A percentile compares a stretch with the other conserved stretches of the same genome.
Conservation (phyloP, 2,888 invertebrate species). For the Ormyrus nitidulus region DNA sequence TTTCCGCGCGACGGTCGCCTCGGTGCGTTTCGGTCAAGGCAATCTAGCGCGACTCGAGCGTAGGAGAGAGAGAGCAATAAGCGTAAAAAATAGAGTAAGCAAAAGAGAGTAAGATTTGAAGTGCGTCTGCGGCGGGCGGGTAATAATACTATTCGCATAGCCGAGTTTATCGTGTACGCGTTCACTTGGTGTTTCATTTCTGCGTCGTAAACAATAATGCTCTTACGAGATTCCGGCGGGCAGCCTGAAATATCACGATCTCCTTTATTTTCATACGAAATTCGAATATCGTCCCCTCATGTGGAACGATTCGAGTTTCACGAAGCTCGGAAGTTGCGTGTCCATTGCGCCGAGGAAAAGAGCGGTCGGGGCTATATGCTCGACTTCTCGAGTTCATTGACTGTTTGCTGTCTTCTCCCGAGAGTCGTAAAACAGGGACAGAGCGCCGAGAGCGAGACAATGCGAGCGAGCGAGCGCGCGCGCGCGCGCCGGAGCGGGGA, state of each 20-base stretch:
- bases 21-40: no score
- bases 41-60: not conserved
- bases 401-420: slow-evolving; percentile 57
- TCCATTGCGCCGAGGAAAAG: slow-evolving; percentile 61
- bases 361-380: slow-evolving; percentile 56
- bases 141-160: slow-evolving; percentile 39
- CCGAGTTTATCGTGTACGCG: slow-evolving; percentile 52
- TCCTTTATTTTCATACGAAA: slow-evolving; percentile 58
- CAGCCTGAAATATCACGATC: slow-evolving; percentile 56
- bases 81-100: not conserved
- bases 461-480: slow-evolving; percentile 11
- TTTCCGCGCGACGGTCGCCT: no score
- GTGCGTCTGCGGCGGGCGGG: not conserved
- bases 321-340: slow-evolving; percentile 62
- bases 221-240: slow-evolving; percentile 41
- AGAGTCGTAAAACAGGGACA: slow-evolving; percentile 56
- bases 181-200: slow-evolving; percentile 55
- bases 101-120: not conserved
- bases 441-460: slow-evolving; percentile 45
- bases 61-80: not conserved
- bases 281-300: slow-evolving; percentile 58
- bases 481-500: not conserved
- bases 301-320: slow-evolving; percentile 60
- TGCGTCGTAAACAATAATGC: slow-evolving; percentile 56
- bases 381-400: slow-evolving; percentile 62